Percentiles rank a stretch among this genome's conserved stretches.
Conservation (phyloP, 2,113 vertebrate genomes). For the Tympanuchus pallidicinctus region DNA sequence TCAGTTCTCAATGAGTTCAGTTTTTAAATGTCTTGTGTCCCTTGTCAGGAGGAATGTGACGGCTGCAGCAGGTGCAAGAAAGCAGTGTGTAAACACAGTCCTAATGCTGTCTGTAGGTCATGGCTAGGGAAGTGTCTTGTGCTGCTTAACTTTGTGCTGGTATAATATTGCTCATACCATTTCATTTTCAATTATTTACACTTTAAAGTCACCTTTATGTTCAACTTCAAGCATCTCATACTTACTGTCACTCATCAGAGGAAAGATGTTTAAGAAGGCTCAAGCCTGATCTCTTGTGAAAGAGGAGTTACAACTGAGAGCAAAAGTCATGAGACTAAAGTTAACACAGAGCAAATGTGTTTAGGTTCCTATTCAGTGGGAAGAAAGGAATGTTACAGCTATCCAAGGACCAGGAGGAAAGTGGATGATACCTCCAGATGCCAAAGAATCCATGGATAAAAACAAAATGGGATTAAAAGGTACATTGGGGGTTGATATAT, state of each 20-base stretch:
- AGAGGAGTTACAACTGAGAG: background rate
- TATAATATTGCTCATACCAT: background rate
- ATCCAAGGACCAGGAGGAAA: constrained; percentile 91
- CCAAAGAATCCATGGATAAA: constrained; percentile 96
- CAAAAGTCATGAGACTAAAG: background rate
- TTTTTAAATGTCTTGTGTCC: background rate
- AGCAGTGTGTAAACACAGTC: background rate
- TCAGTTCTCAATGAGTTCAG: background rate
- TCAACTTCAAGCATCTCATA: background rate
- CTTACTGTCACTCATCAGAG: background rate
- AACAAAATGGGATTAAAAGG: constrained; percentile 97
- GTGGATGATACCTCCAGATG: constrained; percentile 96
- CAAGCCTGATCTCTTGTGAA: background rate
- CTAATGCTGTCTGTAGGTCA: background rate
- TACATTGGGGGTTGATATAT: constrained; percentile 38
- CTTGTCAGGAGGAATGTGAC: background rate
- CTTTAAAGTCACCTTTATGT: background rate
- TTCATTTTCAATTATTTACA: background rate
- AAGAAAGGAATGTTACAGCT: constrained; percentile 91
- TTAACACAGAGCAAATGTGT: constrained; percentile 27
- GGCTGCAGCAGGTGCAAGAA: background rate
- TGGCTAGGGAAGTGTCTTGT: background rate
- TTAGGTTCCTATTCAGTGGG: constrained; percentile 92
- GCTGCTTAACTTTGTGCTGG: background rate
- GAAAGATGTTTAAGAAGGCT: background rate